Percentiles rank a stretch among this genome's conserved stretches.
These are phyloP conservation scores for Dicaeum eximium DNA, from an alignment of 2,113 vertebrate genomes.

Conservation along the genomic window DNA sequence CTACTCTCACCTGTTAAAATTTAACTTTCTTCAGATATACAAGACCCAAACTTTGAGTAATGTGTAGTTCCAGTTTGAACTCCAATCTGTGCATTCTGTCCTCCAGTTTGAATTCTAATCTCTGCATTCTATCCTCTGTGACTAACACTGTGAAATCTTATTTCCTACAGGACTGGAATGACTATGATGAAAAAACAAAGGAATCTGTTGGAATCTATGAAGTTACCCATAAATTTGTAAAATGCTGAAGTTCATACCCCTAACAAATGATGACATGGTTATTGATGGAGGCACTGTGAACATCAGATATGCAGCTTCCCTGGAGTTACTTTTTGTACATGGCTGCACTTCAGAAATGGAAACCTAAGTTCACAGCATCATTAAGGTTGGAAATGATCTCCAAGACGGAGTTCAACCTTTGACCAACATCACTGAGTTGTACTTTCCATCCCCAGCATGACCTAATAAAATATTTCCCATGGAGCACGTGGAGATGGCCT, in stretches of 20 bases:
- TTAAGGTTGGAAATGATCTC: neutral
- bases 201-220: conserved; percentile 97
- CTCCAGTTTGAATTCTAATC: neutral
- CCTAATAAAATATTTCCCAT: conserved; percentile 42
- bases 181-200: conserved; percentile 91
- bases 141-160: conserved; percentile 43
- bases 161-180: conserved; percentile 90
- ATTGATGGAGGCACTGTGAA: neutral
- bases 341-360: neutral
- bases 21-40: neutral
- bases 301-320: neutral
- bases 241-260: conserved; percentile 74
- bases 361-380: neutral
- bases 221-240: conserved; percentile 91
- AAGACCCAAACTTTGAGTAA: neutral
- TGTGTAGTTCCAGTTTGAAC: neutral
- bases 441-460: neutral
- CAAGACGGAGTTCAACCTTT: neutral
- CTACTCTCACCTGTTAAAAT: neutral
- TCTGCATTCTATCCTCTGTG: neutral
- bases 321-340: neutral
- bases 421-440: neutral
- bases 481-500: neutral
- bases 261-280: neutral
- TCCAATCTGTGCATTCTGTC: neutral